These are phyloP conservation scores for Diploptera punctata DNA, from an alignment of 2,888 invertebrate species.

Conservation along the genomic window DNA sequence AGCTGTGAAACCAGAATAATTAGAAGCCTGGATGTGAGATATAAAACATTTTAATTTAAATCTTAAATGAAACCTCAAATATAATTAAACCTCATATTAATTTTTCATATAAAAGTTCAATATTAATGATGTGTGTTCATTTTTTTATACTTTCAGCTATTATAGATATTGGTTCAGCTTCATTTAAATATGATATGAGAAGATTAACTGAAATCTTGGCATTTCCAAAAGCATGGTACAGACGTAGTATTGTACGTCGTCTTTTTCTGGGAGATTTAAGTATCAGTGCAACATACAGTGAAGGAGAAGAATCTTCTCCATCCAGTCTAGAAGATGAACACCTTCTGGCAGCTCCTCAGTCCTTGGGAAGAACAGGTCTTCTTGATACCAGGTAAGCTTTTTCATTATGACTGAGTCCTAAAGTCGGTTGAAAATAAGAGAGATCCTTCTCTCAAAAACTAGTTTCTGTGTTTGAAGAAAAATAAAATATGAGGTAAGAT, in stretches of 20 bases:
- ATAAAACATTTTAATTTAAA: too few species aligned
- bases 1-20: too few species aligned
- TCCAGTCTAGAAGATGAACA: conserved; percentile 45
- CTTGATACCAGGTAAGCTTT: not conserved
- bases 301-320: conserved; percentile 53
- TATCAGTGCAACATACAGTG: conserved; percentile 57
- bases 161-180: conserved; percentile 93
- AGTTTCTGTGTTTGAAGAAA: too few species aligned
- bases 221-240: conserved; percentile 99
- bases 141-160: conserved; percentile 74
- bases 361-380: conserved; percentile 13
- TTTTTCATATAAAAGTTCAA: not conserved
- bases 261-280: conserved; percentile 94
- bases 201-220: conserved; percentile 95
- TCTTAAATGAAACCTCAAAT: too few species aligned
- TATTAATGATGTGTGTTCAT: conserved; percentile 19
- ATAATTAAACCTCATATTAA: not conserved
- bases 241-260: conserved; percentile 89
- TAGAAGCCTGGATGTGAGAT: too few species aligned
- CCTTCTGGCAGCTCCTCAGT: conserved; percentile 25
- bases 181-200: conserved; percentile 99
- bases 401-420: too few species aligned
- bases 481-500: too few species aligned
- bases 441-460: too few species aligned
- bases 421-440: too few species aligned